Conservation (phyloP, 2,113 vertebrate genomes). For the Brachionichthys hirsutus region DNA sequence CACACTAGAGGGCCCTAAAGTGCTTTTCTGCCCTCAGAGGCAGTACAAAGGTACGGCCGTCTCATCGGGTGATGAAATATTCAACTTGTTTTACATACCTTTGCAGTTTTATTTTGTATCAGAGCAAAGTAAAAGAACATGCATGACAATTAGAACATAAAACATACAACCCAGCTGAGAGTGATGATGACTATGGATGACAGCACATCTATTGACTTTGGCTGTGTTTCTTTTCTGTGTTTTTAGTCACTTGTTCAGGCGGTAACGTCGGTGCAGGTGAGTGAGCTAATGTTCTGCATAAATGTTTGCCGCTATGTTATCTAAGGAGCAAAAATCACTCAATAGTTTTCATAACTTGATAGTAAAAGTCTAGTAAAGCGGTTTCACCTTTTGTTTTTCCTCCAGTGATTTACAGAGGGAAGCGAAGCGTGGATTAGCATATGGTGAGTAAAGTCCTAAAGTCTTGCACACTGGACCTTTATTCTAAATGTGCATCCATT, state of each 20-base stretch:
- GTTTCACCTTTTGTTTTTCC: conserved; percentile 35
- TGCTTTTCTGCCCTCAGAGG: conserved; percentile 84
- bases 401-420: conserved; percentile 90
- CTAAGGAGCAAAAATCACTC: not conserved
- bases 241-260: conserved; percentile 88
- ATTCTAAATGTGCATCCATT: not conserved
- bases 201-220: not conserved
- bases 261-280: conserved; percentile 85
- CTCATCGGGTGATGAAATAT: not conserved
- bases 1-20: conserved; percentile 69
- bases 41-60: conserved; percentile 85
- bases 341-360: not conserved
- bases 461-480: not conserved
- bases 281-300: conserved; percentile 1
- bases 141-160: not conserved
- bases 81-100: too few relatives aligned
- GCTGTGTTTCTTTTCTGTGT: conserved; percentile 33
- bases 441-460: conserved; percentile 47
- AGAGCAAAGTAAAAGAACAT: not conserved
- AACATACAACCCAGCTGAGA: not conserved
- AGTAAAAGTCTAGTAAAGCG: not conserved
- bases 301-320: not conserved
- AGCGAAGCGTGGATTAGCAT: conserved; percentile 78
- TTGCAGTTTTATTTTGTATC: too few relatives aligned
- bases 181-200: not conserved